Evolutionary conservation across 2,888 invertebrate genomes (phyloP).

Genomic region (Myathropa florea): DNA sequence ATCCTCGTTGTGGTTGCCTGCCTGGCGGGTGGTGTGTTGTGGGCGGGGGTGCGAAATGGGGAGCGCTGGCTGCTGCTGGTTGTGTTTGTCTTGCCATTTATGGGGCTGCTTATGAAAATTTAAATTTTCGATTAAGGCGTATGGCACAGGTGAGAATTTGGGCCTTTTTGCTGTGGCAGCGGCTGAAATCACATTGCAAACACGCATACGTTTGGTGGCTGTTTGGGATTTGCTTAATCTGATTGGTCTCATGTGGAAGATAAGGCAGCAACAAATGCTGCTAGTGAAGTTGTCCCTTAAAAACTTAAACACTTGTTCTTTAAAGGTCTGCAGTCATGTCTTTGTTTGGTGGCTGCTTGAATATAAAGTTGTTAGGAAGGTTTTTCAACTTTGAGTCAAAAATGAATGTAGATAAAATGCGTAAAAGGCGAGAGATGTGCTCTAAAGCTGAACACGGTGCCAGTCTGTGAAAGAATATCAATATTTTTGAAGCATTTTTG

Average conservation of each 20-base stretch:
- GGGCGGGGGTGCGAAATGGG: not conserved
- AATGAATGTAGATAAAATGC: too few relatives aligned
- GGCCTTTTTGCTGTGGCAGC: slow-evolving; percentile 6
- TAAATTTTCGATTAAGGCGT: slow-evolving; percentile 63
- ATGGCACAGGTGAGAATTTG: slow-evolving; percentile 46
- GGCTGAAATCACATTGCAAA: slow-evolving; percentile 15
- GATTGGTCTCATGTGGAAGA: slow-evolving; percentile 39
- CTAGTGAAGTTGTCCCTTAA: not conserved
- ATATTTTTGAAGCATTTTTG: too few relatives aligned
- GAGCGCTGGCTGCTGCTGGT: not conserved
- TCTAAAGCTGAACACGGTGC: too few relatives aligned
- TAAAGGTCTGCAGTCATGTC: not conserved
- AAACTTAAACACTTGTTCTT: not conserved
- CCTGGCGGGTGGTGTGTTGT: not conserved
- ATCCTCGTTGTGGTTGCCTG: slow-evolving; percentile 8
- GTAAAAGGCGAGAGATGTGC: too few relatives aligned
- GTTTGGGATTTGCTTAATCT: not conserved
- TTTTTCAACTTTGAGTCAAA: too few relatives aligned
- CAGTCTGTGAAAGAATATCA: too few relatives aligned
- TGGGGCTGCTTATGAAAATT: slow-evolving; percentile 54
- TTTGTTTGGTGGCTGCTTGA: too few relatives aligned
- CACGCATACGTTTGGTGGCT: slow-evolving; percentile 16
- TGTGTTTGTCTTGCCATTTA: slow-evolving; percentile 34
- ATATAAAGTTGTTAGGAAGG: too few relatives aligned
- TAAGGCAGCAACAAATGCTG: not conserved